A percentile compares a stretch with the other conserved stretches of the same genome.
Evolutionary conservation across 2,113 vertebrate species (phyloP).

Genomic region (Corythaeola cristata): DNA sequence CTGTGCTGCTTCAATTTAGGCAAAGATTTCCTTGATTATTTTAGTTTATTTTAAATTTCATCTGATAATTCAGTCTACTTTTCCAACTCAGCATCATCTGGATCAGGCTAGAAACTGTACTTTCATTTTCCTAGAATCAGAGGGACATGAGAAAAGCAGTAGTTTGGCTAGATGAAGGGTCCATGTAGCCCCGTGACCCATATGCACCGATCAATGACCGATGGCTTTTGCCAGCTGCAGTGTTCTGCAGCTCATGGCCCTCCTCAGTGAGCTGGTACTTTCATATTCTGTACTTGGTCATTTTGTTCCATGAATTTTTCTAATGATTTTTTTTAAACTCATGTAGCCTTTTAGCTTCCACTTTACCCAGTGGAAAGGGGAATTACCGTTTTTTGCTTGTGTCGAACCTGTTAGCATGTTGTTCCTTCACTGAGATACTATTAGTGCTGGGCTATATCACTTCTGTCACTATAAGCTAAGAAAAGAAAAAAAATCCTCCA

Average conservation of each 20-base stretch:
- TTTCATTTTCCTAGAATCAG: neutral
- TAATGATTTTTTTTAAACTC: neutral
- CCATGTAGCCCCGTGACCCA: neutral
- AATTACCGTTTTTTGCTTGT: neutral
- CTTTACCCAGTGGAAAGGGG: neutral
- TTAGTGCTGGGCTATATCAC: neutral
- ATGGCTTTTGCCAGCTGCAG: neutral
- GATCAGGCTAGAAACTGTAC: neutral
- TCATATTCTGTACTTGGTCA: neutral
- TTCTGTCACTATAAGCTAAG: neutral
- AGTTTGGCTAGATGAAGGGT: neutral
- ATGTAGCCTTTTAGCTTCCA: neutral
- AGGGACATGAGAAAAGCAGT: fast-evolving
- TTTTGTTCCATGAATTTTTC: neutral
- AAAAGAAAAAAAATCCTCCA: neutral
- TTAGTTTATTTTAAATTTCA: neutral
- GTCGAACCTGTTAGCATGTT: neutral
- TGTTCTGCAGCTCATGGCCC: neutral
- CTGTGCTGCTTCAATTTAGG: neutral
- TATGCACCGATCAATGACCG: neutral
- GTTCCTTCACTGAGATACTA: neutral
- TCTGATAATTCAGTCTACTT: neutral
- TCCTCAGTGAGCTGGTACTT: neutral
- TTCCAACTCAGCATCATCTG: neutral
- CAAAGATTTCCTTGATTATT: neutral